Base-by-base conservation (phyloP, 2,888 invertebrate species). In the Hirtodrosophila cameraria region DNA sequence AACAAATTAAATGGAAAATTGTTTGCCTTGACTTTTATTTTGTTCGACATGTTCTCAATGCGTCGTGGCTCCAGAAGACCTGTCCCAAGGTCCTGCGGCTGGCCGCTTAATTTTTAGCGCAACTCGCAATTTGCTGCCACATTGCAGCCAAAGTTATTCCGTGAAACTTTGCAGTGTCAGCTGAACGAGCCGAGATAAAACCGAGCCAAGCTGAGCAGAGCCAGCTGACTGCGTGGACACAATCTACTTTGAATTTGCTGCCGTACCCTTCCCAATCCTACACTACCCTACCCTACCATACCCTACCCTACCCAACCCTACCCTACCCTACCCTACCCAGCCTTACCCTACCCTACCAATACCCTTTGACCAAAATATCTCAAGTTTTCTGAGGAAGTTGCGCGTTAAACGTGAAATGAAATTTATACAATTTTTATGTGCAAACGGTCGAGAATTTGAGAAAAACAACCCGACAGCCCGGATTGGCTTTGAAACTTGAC, bases 101-200 rank as follows among this genome's bases (percentile, higher is more conserved):
- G 61, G 60, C 78, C 79, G 85, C 86, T 67, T 83, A 75, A 79
- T 86, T 83, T 77, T 61, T 75, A 64, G 69, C 82, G 66, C 80
- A 66, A 83, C 73, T 62, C 62, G 82, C 80, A 80, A 86, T 80
- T 80, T 86, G 75, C 85, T 85, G 80, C 80, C 87, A 80, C 87
- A 85, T 80, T 80, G 86, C 82, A 77, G 73, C 55, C 59, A 71
- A 79, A 79, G 81, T 83, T 86, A 59, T 71, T 55, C 72, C 72
- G 81, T 52, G 43, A 75, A 74, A 80, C 33, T 70, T 69, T 72
- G 30, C 50, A 35, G 2, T 16, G 38, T 5, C 18, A 18, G 5
- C 25, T n/a, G n/a, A n/a, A n/a, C n/a, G n/a, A n/a, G n/a, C n/a
- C n/a, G n/a, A n/a, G n/a, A n/a, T n/a, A n/a, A n/a, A n/a, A n/a